Evolutionary conservation across 1,140 invertebrate species (phyloP).

Genomic region (Eurytemora carolleeae): DNA sequence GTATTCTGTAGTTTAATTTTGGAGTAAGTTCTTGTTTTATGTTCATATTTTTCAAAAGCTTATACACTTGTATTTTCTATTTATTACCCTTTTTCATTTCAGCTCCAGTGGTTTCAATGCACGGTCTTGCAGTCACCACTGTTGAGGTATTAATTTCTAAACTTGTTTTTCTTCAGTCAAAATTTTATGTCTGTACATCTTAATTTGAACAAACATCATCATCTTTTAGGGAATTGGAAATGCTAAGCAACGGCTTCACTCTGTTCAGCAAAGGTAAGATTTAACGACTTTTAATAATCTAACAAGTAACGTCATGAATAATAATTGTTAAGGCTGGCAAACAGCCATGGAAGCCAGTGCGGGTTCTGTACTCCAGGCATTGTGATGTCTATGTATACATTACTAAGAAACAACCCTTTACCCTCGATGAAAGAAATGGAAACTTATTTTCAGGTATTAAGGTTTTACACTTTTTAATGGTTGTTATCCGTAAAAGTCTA

Average conservation of each 20-base stretch:
- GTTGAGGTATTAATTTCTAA: too few species aligned
- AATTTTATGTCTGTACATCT: background rate
- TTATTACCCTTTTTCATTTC: too few species aligned
- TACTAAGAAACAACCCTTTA: slow-evolving; percentile 24
- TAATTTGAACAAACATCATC: background rate
- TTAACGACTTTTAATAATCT: too few species aligned
- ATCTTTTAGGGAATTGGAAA: background rate
- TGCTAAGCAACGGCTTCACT: slow-evolving; percentile 1
- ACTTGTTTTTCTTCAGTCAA: slow-evolving; percentile 9
- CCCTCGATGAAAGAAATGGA: slow-evolving; percentile 23
- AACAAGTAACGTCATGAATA: background rate
- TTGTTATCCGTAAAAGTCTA: too few species aligned
- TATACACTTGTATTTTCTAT: too few species aligned
- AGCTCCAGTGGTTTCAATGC: slow-evolving; percentile 55
- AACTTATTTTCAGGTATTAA: slow-evolving; percentile 21
- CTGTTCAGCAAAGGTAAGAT: slow-evolving; percentile 6
- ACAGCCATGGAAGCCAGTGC: slow-evolving; percentile 27
- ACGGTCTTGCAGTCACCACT: slow-evolving; percentile 65
- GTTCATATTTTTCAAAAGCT: too few species aligned
- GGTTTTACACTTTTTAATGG: too few species aligned
- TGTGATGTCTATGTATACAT: slow-evolving; percentile 27
- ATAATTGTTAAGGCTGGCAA: slow-evolving; percentile 18
- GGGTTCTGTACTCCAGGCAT: slow-evolving; percentile 28
- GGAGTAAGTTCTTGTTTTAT: too few species aligned
- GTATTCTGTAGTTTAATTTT: too few species aligned